Evolutionary conservation across 2,113 vertebrate genomes (phyloP).

Genomic region (Toxostoma redivivum): DNA sequence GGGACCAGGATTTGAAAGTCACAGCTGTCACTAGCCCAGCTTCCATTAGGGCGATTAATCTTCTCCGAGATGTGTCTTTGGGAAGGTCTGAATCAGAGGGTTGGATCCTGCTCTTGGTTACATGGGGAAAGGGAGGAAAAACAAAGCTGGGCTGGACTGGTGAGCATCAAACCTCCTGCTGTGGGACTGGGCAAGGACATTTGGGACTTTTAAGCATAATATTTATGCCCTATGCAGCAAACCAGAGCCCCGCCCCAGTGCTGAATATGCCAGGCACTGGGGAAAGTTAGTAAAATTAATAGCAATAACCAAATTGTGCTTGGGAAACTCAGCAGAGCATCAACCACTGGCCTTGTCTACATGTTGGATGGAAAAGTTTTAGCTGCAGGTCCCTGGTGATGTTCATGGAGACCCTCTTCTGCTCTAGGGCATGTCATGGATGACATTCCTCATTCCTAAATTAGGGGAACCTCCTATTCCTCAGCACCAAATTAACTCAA

Average conservation of each 20-base stretch:
- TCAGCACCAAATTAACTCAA: neutral
- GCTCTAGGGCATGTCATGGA: accelerated
- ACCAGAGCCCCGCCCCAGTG: neutral
- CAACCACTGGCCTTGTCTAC: accelerated
- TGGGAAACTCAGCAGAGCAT: neutral
- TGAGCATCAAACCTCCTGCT: neutral
- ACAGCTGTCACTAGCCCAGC: neutral
- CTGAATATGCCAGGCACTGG: neutral
- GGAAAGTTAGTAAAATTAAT: neutral
- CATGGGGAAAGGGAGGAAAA: neutral
- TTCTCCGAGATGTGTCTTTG: neutral
- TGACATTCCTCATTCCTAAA: neutral
- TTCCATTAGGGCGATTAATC: constrained; percentile 9
- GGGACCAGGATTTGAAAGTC: neutral
- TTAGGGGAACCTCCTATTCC: neutral
- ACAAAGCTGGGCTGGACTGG: neutral
- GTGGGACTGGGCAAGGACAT: neutral
- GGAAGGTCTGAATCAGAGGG: constrained; percentile 23
- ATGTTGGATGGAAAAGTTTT: neutral
- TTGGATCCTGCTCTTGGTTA: neutral
- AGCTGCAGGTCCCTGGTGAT: neutral
- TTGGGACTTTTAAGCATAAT: neutral
- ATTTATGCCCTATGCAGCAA: neutral
- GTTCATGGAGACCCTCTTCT: neutral
- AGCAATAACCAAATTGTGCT: neutral